Evolutionary conservation across 2,113 vertebrate species (phyloP), one percentile per base, ranked within the genome.

Genomic region (Cathartes aura): DNA sequence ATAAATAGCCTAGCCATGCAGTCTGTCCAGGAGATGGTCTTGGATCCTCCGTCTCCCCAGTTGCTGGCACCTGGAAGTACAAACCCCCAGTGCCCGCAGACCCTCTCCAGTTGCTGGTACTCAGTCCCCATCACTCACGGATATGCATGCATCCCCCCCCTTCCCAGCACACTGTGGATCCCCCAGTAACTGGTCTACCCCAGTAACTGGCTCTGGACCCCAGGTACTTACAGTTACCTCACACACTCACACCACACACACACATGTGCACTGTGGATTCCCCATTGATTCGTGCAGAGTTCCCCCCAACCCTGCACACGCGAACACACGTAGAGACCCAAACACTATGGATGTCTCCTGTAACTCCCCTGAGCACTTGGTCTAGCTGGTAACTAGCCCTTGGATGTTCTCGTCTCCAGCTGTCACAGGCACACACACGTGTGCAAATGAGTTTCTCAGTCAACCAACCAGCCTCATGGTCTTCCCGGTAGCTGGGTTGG

Each of bases 71-170:
- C 32, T 38, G 36, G 22, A 67, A 55, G 19, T 62, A 43, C 13
- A 47, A 38, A 45, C 29, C 16, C 27, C 5, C 30, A 16, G 20
- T 43, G 48, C 16, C 23, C 0, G 0, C 5, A 38, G 22, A 42
- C n/a, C 18, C 5, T 42, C 18, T 83, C 16, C 45, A 55, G 40
- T 36, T 27, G 26, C 66, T 73, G 16, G 15, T 60, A 8, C 19
- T 80, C 19, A 19, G 15, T 8, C 27, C 12, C 22, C 13, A 11
- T 59, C 16, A 9, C 36, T n/a, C 34, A 64, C 20, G 30, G 55
- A 27, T 52, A 21, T 0, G 1, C 18, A 10, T 56, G 45, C 24
- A 56, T n/a, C 8, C 7, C 15, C 6, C 4, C 7, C 13, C 16
- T 32, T 45, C 42, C 20, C 42, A 36, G 26, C 9, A 45, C 36